Evolutionary conservation across 2,888 invertebrate genomes (phyloP).

Genomic region (Chrysolina americana): DNA sequence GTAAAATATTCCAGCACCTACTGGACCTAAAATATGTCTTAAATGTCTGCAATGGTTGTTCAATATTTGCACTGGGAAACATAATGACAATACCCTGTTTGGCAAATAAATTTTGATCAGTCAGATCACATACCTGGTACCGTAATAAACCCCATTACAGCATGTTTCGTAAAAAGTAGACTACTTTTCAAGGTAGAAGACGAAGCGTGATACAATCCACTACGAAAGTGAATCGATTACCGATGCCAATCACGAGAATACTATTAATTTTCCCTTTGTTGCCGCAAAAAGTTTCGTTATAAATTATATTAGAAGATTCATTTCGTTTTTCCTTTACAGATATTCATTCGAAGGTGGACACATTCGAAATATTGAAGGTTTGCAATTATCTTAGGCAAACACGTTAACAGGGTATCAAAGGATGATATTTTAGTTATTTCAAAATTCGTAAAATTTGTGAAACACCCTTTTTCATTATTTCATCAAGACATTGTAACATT

Average conservation of each 20-base stretch:
- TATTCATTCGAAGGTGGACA: not conserved
- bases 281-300: constrained; percentile 4
- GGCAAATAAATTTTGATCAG: not conserved
- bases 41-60: not conserved
- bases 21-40: too few species aligned
- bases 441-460: too few species aligned
- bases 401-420: too few species aligned
- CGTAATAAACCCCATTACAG: constrained; percentile 29
- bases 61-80: not conserved
- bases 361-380: not conserved
- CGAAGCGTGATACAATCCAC: constrained; percentile 34
- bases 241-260: constrained; percentile 28
- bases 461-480: too few species aligned
- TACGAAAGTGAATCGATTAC: constrained; percentile 36
- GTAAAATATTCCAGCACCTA: too few species aligned
- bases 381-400: not conserved
- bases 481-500: too few species aligned
- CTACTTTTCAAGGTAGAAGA: constrained; percentile 30
- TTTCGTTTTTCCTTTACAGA: not conserved
- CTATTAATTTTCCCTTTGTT: constrained; percentile 31
- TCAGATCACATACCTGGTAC: constrained; percentile 9
- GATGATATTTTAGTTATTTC: too few species aligned
- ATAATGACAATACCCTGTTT: not conserved
- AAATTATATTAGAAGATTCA: not conserved
- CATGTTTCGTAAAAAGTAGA: constrained; percentile 26